Base-by-base conservation (phyloP, 2,888 invertebrate genomes). In the Beris chalybata region DNA sequence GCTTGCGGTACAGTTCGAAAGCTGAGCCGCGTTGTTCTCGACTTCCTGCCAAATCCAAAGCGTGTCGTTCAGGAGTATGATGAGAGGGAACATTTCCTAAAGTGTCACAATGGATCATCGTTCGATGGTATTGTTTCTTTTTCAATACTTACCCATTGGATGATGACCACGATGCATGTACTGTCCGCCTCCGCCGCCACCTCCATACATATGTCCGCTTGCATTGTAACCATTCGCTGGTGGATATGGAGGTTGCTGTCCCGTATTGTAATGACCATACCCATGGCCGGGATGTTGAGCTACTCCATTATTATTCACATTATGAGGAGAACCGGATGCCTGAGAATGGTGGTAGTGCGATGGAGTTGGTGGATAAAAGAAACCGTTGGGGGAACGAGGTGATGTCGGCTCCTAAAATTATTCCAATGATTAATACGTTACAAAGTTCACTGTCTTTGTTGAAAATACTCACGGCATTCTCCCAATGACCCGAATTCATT, bases 1-100 rank as follows among this genome's bases (percentile, higher is more conserved):
- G 95, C 81, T 95, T 95, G 72, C 94, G 88, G 79, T 95, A 96
- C 70, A 95, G 83, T 81, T 95, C 95, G 79, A 96, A 95, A n/a
- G 96, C 96, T 70, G 95, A 95, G 32, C 95, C 95, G 64, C 95
- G 84, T 76, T 95, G 94, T 77, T 95, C 95, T 74, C 92, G 85
- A 75, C 93, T 91, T 57, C 94, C 93, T 63, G 93, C 92, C 77
- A 95, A 83, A 79, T 87, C 87, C 80, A 81, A 74, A 30, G 79
- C 79, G 70, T 80, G 79, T 12, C 81, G 77, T 69, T 80, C 79
- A 3, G 79, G 78, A 5, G 79, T 77, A 61, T 79, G 81, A 0
- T 79, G 76, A 32, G 79, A 80, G 22, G 79, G 72, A 54, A 45
- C 64, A 71, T 79, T 81, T 45, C 77, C 80, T 80, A 58, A 58